phyloP scores from a whole-genome alignment of 2,113 vertebrate genomes.

The Zosterops japonicus region DNA sequence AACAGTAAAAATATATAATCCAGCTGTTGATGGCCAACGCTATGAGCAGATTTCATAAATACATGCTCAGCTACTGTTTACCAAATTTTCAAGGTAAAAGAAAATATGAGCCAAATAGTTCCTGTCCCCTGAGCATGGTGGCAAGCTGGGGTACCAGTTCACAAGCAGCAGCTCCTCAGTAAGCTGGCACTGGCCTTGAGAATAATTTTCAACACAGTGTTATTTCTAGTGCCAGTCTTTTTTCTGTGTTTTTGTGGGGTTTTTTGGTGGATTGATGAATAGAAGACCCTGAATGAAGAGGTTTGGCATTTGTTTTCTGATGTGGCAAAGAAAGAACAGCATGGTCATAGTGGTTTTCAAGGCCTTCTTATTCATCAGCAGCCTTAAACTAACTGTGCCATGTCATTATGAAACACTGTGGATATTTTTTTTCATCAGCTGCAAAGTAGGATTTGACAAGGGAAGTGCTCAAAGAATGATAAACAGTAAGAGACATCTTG shows the following conservation, averaged over 20 bases:
- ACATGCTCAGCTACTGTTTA: not conserved
- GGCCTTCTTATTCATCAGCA: constrained; percentile 49
- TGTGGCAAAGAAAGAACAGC: constrained; percentile 12
- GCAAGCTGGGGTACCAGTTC: not conserved
- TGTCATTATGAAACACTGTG: constrained; percentile 22
- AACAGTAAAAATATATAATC: not conserved
- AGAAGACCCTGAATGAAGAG: constrained; percentile 63
- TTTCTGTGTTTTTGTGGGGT: not conserved
- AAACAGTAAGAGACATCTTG: not conserved
- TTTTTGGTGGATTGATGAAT: constrained; percentile 42
- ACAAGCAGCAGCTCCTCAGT: not conserved
- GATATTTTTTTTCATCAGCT: constrained; percentile 35
- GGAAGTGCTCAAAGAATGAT: not conserved
- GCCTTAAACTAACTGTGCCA: constrained; percentile 22
- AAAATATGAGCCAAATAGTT: not conserved
- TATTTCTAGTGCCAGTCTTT: not conserved
- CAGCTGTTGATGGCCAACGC: not conserved
- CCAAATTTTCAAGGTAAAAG: not conserved
- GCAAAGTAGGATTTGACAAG: constrained; percentile 13
- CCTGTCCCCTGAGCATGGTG: not conserved
- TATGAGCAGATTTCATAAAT: not conserved
- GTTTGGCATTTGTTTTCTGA: constrained; percentile 61
- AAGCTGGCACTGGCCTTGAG: not conserved
- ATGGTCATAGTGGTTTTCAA: constrained; percentile 34
- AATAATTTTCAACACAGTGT: not conserved